phyloP scores from a whole-genome alignment of 2,113 vertebrate genomes.

The Emydocephalus ijimae region DNA sequence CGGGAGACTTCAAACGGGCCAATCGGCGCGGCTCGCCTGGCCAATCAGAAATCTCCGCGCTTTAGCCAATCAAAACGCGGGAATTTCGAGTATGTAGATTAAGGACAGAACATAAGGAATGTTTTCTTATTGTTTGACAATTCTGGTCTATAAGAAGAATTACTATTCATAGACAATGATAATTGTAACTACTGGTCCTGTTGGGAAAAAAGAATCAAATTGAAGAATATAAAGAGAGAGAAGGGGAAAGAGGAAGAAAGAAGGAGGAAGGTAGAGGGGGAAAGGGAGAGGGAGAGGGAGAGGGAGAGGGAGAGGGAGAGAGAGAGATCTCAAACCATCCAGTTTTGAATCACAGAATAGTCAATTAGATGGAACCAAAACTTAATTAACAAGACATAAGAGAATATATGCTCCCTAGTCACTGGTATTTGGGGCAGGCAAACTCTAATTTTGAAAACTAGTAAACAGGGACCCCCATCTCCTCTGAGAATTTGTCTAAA shows the following conservation, averaged over 20 bases:
- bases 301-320: accelerated
- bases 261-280: too few species aligned
- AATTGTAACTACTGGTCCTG: background rate
- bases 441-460: background rate
- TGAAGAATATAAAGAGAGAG: background rate
- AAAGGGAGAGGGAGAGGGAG: too few species aligned
- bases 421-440: background rate
- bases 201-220: background rate
- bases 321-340: background rate
- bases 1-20: too few species aligned
- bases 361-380: background rate
- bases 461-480: background rate
- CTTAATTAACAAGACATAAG: background rate
- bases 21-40: too few species aligned
- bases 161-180: background rate
- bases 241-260: too few species aligned
- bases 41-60: too few species aligned
- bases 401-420: background rate
- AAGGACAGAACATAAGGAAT: too few species aligned
- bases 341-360: background rate
- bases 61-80: too few species aligned
- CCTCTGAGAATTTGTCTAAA: background rate
- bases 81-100: too few species aligned
- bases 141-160: background rate
- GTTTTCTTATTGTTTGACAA: accelerated